Percentiles rank a stretch among this genome's conserved stretches.
Evolutionary conservation across 1,140 invertebrate species (phyloP).

Genomic region (Saccostrea cuccullata): DNA sequence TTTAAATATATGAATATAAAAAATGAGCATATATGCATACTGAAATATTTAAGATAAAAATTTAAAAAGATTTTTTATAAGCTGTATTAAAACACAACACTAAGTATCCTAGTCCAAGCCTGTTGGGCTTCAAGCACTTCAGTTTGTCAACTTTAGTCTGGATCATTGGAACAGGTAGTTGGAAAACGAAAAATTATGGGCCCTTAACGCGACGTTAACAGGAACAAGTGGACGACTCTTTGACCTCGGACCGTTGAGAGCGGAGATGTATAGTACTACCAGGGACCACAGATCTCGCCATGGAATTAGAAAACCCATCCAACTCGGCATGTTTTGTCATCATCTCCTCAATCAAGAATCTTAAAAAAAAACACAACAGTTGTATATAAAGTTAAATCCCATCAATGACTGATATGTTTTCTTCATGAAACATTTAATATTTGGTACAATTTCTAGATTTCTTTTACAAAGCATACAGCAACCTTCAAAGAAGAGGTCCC

Average conservation of each 20-base stretch:
- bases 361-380: conserved; percentile 45
- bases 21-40: not conserved
- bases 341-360: conserved; percentile 75
- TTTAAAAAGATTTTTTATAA: not conserved
- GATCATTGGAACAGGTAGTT: not conserved
- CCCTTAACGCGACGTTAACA: conserved; percentile 42
- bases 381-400: not conserved
- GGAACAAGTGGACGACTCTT: conserved; percentile 48
- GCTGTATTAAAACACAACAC: not conserved
- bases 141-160: not conserved
- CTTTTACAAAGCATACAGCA: too few species aligned
- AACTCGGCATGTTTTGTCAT: conserved; percentile 71
- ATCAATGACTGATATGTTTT: not conserved
- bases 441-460: too few species aligned
- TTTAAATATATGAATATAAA: too few species aligned
- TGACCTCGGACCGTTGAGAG: conserved; percentile 25
- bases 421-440: too few species aligned
- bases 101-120: not conserved
- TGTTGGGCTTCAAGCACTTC: not conserved
- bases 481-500: too few species aligned
- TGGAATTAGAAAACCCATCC: conserved; percentile 70
- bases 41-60: not conserved
- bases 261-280: conserved; percentile 53
- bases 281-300: conserved; percentile 41
- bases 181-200: not conserved